Conservation (phyloP, 1,140 invertebrate species). For the Ceratina australensis region DNA sequence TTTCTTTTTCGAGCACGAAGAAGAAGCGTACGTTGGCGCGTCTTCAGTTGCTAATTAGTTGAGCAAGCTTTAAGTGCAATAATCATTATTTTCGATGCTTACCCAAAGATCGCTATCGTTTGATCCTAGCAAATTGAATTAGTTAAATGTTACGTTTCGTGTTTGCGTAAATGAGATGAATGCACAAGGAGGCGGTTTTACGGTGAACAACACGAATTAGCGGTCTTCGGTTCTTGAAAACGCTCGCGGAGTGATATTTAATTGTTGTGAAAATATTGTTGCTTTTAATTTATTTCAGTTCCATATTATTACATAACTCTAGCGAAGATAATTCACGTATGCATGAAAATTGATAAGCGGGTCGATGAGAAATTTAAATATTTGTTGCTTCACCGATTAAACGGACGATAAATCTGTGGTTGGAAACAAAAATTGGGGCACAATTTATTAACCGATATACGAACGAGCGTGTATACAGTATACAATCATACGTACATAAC, state of each 20-base stretch:
- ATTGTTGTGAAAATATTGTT: slow-evolving; percentile 5
- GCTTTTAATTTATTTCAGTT: neutral
- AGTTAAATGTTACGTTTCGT: slow-evolving; percentile 8
- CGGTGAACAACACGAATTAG: slow-evolving; percentile 5
- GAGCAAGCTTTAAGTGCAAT: neutral
- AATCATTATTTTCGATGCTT: neutral
- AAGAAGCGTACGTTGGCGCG: neutral
- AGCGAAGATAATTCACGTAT: too few species aligned
- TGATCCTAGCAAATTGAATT: neutral
- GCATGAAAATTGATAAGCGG: too few species aligned
- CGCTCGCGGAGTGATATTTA: neutral
- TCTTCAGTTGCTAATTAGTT: neutral
- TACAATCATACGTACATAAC: too few species aligned
- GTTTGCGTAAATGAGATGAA: slow-evolving; percentile 10
- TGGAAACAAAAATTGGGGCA: neutral
- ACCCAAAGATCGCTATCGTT: neutral
- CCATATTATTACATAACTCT: neutral
- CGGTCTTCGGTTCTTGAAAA: neutral
- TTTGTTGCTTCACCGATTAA: too few species aligned
- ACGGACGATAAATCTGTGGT: too few species aligned
- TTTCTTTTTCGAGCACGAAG: neutral
- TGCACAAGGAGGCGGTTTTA: slow-evolving; percentile 4
- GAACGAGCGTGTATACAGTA: too few species aligned
- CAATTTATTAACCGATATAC: too few species aligned
- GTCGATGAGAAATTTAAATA: too few species aligned